Conservation (phyloP, 2,797 vertebrate species). For the Sebastes hubbsi region DNA sequence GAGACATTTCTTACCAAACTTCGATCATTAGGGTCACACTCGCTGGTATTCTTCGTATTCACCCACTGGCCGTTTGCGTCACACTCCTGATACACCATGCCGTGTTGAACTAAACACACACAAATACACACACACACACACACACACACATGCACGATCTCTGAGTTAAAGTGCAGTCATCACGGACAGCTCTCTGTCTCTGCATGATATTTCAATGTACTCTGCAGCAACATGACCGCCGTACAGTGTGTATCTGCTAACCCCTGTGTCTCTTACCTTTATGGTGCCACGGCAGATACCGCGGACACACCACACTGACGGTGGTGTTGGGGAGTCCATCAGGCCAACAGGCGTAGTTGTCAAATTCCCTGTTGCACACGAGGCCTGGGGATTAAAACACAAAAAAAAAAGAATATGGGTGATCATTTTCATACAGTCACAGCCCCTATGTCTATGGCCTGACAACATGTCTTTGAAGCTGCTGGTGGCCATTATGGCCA, state of each 20-base stretch:
- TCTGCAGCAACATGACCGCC: neutral
- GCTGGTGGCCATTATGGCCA: neutral
- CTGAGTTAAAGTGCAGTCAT: neutral
- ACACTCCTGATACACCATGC: constrained; percentile 89
- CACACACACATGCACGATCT: neutral
- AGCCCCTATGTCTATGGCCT: neutral
- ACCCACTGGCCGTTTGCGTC: constrained; percentile 90
- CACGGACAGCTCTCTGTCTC: neutral
- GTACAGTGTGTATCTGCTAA: neutral
- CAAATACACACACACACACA: neutral
- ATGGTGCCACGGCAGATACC: constrained; percentile 95
- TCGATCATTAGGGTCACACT: constrained; percentile 78
- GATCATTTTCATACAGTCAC: neutral
- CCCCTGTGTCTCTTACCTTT: constrained; percentile 83
- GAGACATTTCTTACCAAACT: constrained; percentile 61
- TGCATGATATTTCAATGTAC: neutral
- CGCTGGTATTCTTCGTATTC: constrained; percentile 78
- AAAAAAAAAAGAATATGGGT: neutral
- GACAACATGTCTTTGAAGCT: constrained; percentile 23
- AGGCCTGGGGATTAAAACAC: constrained; percentile 62
- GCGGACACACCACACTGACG: constrained; percentile 90
- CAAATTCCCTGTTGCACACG: constrained; percentile 92
- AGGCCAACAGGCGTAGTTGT: constrained; percentile 95
- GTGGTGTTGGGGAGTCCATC: constrained; percentile 92
- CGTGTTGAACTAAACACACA: constrained; percentile 85